Evolutionary conservation across 30 jellyfish, hydroid and myxozoan genomes (phyloP).

Genomic region (Catostylus mosaicus): DNA sequence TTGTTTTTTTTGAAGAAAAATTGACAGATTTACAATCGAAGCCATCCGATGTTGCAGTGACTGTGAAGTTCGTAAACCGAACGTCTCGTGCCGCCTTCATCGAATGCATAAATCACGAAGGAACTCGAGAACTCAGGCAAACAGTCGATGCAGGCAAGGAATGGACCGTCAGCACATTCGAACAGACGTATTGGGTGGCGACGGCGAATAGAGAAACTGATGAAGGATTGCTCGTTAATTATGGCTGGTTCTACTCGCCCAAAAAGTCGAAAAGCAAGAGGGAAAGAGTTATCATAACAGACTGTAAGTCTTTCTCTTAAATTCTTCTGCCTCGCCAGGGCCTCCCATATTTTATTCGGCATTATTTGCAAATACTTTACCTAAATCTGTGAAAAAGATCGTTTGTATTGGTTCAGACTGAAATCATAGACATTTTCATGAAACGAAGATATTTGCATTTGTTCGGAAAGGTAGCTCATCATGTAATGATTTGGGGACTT

Average conservation of each 20-base stretch:
- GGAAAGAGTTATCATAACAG: conserved; percentile 85
- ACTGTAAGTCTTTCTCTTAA: conserved; percentile 90
- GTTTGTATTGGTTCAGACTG: too few relatives aligned
- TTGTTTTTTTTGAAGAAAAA: conserved; percentile 59
- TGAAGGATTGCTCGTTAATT: conserved; percentile 85
- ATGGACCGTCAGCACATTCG: conserved; percentile 80
- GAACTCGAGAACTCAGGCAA: conserved; percentile 69
- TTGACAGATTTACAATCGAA: conserved; percentile 80
- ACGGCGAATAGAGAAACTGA: conserved; percentile 88
- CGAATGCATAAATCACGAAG: conserved; percentile 73
- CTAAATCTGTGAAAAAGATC: too few relatives aligned
- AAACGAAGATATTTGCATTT: too few relatives aligned
- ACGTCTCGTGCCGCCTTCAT: conserved; percentile 84
- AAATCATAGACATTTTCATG: too few relatives aligned
- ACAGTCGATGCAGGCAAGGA: conserved; percentile 80
- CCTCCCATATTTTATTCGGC: too few relatives aligned
- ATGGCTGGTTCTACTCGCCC: conserved; percentile 97
- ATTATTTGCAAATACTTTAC: too few relatives aligned
- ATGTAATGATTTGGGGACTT: too few relatives aligned
- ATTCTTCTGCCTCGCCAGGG: too few relatives aligned
- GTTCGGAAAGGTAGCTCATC: too few relatives aligned
- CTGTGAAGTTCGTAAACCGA: conserved; percentile 80
- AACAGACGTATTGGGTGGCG: conserved; percentile 90
- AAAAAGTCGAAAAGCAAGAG: conserved; percentile 78
- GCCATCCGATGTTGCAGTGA: conserved; percentile 66